Evolutionary conservation across 1,140 invertebrate species (phyloP).

Genomic region (Caerostris extrusa): DNA sequence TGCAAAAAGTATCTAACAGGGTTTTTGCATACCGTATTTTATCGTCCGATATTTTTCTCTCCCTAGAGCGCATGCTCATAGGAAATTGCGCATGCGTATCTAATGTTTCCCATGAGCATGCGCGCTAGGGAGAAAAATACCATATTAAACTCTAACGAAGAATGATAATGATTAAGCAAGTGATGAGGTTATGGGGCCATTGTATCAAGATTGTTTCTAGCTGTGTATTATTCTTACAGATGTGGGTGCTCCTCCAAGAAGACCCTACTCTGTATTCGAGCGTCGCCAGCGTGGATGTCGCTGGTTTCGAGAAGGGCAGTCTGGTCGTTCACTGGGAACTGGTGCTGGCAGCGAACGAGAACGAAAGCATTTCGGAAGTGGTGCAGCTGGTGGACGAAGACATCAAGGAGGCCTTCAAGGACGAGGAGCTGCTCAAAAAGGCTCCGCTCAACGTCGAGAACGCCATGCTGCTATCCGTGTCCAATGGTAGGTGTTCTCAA

Average conservation of each 20-base stretch:
- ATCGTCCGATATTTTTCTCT: too few relatives aligned
- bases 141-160: too few relatives aligned
- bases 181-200: too few relatives aligned
- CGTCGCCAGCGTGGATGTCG: not conserved
- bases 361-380: not conserved
- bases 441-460: slow-evolving; percentile 16
- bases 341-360: not conserved
- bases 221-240: not conserved
- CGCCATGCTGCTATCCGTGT: not conserved
- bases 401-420: not conserved
- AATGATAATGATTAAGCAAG: too few relatives aligned
- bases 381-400: not conserved
- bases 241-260: not conserved
- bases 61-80: too few relatives aligned
- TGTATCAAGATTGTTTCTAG: too few relatives aligned
- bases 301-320: slow-evolving; percentile 30
- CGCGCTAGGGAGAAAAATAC: too few relatives aligned
- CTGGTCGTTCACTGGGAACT: not conserved
- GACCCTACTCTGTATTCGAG: not conserved
- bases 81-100: too few relatives aligned
- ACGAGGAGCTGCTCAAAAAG: not conserved
- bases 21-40: too few relatives aligned
- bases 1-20: too few relatives aligned
- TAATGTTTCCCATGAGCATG: too few relatives aligned
- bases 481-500: not conserved